Evolutionary conservation across 92 coral and sea anemone species (phyloP).

Genomic region (Chrysogorgia sp.): DNA sequence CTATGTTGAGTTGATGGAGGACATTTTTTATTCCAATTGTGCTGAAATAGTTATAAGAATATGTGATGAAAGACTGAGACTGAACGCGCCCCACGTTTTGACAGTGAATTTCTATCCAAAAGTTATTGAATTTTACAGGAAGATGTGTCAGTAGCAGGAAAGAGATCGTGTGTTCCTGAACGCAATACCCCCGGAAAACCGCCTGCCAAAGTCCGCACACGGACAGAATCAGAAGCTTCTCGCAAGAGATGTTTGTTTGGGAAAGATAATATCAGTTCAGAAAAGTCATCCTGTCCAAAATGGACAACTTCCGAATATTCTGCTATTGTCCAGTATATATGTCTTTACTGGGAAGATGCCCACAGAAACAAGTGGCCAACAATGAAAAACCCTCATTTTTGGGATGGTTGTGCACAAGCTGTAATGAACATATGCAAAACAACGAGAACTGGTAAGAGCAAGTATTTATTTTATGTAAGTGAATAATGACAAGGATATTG

Average conservation of each 20-base stretch:
- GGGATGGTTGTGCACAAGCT: conserved; percentile 47
- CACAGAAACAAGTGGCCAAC: conserved; percentile 57
- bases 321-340: conserved; percentile 56
- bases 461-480: neutral
- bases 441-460: conserved; percentile 8
- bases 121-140: conserved; percentile 34
- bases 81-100: conserved; percentile 14
- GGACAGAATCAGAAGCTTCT: neutral
- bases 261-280: neutral
- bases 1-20: no score
- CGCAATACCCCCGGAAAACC: conserved; percentile 60
- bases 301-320: conserved; percentile 44
- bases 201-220: conserved; percentile 12
- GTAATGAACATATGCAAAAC: conserved; percentile 35
- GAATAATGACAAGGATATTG: conserved; percentile 2
- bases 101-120: no score
- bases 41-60: no score
- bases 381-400: conserved; percentile 20
- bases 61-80: no score
- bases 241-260: conserved; percentile 15
- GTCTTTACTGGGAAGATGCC: conserved; percentile 57
- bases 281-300: conserved; percentile 19
- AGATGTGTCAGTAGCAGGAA: neutral
- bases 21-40: no score
- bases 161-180: conserved; percentile 39